Evolutionary conservation across 2,113 vertebrate genomes (phyloP).

Genomic region (Plecotus auritus): DNA sequence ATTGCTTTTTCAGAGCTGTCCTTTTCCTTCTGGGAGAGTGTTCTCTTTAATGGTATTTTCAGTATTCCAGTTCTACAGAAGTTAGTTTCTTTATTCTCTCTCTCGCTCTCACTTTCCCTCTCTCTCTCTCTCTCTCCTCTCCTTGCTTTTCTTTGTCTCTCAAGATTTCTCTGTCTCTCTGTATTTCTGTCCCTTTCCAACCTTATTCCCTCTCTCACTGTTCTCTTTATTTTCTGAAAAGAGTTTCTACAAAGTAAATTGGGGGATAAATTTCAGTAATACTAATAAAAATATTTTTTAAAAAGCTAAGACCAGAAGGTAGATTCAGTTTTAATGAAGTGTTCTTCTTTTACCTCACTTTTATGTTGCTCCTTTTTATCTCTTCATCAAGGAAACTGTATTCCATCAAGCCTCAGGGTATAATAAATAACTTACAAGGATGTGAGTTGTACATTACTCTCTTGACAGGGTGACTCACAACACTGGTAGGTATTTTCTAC

Average conservation of each 20-base stretch:
- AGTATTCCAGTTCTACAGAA: neutral
- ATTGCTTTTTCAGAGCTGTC: neutral
- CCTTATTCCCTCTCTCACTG: neutral
- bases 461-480: slow-evolving; percentile 50
- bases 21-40: neutral
- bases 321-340: slow-evolving; percentile 64
- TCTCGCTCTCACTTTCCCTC: neutral
- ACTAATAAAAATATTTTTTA: neutral
- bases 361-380: slow-evolving; percentile 70
- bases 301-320: slow-evolving; percentile 58
- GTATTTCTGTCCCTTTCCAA: neutral
- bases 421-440: slow-evolving; percentile 69
- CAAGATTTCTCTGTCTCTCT: neutral
- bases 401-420: slow-evolving; percentile 50
- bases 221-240: slow-evolving; percentile 34
- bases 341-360: slow-evolving; percentile 63
- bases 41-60: neutral
- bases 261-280: slow-evolving; percentile 29
- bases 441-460: neutral
- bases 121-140: neutral
- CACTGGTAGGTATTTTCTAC: slow-evolving; percentile 46
- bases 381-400: slow-evolving; percentile 70
- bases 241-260: slow-evolving; percentile 32
- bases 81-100: neutral
- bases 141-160: neutral